Base-by-base conservation (phyloP, 2,113 vertebrate genomes). In the Paedocypris sp. region DNA sequence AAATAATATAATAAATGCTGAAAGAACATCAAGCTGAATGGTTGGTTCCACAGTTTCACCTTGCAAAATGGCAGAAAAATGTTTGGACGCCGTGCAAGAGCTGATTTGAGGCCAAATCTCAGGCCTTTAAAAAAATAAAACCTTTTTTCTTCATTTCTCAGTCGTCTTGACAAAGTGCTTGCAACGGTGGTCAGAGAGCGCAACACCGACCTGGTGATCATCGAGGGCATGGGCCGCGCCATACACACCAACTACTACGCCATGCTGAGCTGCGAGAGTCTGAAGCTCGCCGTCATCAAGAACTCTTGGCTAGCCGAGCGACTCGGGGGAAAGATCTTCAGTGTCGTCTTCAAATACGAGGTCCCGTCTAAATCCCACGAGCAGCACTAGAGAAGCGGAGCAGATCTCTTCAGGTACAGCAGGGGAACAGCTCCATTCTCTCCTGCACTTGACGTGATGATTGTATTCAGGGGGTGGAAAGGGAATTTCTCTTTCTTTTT, bases 341-440 rank as follows among this genome's bases (percentile, higher is more conserved):
- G 95, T 0, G 93, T 99, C 65, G 96, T 99, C 66, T 99, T 97
- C 76, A 99, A 99, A 73, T 99, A 94, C 0, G 94, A 99, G 80
- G 84, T 89, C 46, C 92, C 95, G 0, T 60, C 71, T 4, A 60
- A 84, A 77, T 76, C 76, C 83, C 25, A 58, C 36, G 60, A 58
- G 7, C 18, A 2, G 38, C 60, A 11, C 76, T 71, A 74, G 23
- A 3, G 1, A 0, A 52, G 0, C 1, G 0, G 0, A 11, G 12
- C n/a, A 31, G n/a, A 11, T 5, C 18, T 20, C 47, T 5, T 9
- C 5, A 22, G 25, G 6, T 15, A 26, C 20, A 28, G 38, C 18
- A 12, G 26, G 8, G 22, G 6, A 11, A 18, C 3, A 2, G 8
- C 26, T 65, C 22, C 38, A n/a, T 31, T 23, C 38, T 51, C 48